A percentile compares a stretch with the other conserved stretches of the same genome.
phyloP scores from a whole-genome alignment of 2,888 invertebrate genomes.

The Drosophila villosipedis region DNA sequence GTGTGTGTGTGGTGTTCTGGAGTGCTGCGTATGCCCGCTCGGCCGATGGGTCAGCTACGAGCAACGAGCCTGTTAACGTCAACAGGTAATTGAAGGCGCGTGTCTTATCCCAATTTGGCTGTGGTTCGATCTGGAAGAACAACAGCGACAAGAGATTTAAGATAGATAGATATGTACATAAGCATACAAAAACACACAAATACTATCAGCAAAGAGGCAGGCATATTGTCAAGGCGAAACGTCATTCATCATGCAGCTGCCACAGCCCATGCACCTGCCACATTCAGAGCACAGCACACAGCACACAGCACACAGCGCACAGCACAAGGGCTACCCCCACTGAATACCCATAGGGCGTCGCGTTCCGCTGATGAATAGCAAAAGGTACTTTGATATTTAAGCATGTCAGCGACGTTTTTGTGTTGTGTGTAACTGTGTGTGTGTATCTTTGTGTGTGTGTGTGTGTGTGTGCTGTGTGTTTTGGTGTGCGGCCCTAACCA shows the following conservation, averaged over 20 bases:
- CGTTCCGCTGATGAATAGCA: slow-evolving; percentile 61
- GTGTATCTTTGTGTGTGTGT: slow-evolving; percentile 4
- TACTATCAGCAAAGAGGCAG: slow-evolving; percentile 18
- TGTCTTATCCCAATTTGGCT: slow-evolving; percentile 68
- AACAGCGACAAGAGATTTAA: slow-evolving; percentile 58
- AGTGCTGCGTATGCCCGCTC: neutral
- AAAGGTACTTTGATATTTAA: slow-evolving; percentile 78
- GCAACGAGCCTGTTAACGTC: slow-evolving; percentile 29
- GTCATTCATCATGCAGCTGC: slow-evolving; percentile 54
- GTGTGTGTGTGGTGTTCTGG: neutral
- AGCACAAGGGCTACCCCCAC: neutral
- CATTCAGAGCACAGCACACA: slow-evolving; percentile 10
- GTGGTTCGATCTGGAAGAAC: slow-evolving; percentile 63
- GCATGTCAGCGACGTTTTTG: slow-evolving; percentile 65
- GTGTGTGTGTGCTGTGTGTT: neutral
- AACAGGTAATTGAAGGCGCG: slow-evolving; percentile 71
- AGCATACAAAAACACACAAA: neutral
- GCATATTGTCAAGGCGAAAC: slow-evolving; percentile 45
- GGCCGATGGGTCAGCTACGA: slow-evolving; percentile 36
- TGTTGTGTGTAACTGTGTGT: neutral
- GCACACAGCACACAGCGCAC: neutral
- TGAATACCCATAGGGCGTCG: slow-evolving; percentile 23
- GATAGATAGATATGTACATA: slow-evolving; percentile 24
- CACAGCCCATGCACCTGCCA: slow-evolving; percentile 48
- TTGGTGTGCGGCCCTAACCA: slow-evolving; percentile 17